phyloP scores from a whole-genome alignment of 2,113 vertebrate species.

The Mugil cephalus region DNA sequence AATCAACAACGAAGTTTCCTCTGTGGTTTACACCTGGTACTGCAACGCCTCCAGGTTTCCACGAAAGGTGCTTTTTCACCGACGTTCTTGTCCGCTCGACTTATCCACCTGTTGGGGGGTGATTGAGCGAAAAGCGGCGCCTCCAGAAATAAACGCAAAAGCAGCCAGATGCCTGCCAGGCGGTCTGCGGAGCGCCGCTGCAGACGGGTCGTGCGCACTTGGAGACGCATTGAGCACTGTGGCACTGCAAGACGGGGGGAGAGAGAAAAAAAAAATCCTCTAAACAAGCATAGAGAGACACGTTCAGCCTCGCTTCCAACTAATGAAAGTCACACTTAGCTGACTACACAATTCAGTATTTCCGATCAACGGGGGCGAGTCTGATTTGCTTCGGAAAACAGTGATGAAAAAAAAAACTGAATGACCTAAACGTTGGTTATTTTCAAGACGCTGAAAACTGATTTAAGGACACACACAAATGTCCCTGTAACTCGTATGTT shows the following conservation, averaged over 20 bases:
- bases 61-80: neutral
- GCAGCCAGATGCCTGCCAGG: slow-evolving; percentile 67
- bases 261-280: neutral
- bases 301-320: slow-evolving; percentile 13
- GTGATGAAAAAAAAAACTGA: neutral
- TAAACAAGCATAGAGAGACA: slow-evolving; percentile 20
- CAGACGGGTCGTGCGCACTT: slow-evolving; percentile 74
- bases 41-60: slow-evolving; percentile 18
- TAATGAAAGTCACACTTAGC: neutral
- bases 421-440: neutral
- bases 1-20: slow-evolving; percentile 52
- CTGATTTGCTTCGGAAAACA: no score
- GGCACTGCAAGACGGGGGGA: slow-evolving; percentile 25
- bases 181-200: slow-evolving; percentile 70
- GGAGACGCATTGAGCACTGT: slow-evolving; percentile 71
- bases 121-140: slow-evolving; percentile 51
- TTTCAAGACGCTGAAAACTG: neutral
- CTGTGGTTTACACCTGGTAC: slow-evolving; percentile 25
- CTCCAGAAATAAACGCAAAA: slow-evolving; percentile 50
- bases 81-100: slow-evolving; percentile 21
- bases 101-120: slow-evolving; percentile 72
- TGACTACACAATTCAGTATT: neutral
- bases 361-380: neutral
- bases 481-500: neutral
- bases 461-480: neutral